Evolutionary conservation across 2,888 invertebrate species (phyloP), one percentile per base, ranked within the genome.

Genomic region (Pilophorus perplexus): DNA sequence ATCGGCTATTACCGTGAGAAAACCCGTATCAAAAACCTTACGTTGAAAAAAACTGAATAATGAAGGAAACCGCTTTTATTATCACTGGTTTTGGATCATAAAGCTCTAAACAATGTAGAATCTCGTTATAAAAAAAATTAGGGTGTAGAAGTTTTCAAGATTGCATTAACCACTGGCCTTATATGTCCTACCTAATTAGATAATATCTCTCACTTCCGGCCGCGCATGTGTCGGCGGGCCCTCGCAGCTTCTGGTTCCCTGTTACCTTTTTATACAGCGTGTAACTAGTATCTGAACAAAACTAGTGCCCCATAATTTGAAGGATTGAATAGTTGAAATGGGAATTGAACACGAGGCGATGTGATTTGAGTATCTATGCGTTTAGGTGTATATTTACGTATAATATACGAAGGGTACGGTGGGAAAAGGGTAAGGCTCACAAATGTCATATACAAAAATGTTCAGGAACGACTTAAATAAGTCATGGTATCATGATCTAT

Each of bases 101-200:
- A 50, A 50, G 27, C 50, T 25, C 27, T 1, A 27, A 50, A 50
- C 50, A 50, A 50, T 50, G 50, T 50, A 14, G 27, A 14, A 25
- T 50, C 50, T 50, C 50, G 50, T 50, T 50, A 50, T 50, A 50
- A 50, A 50, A 33, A 33, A 50, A 50, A 50, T 50, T 50, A 50
- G 27, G 27, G 50, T 27, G n/a, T 8, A 50, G 50, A 50, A 12
- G 25, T 50, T 50, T 50, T 50, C 50, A 12, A 50, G 50, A 50
- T 50, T 27, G 50, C 27, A 50, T 50, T 50, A 50, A 50, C 50
- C n/a, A 50, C 50, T 27, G 14, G 50, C 50, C 27, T 25, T 50
- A 50, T 25, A 27, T 25, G 50, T 50, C 50, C 50, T 50, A 50
- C 50, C 50, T 50, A 50, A 50, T 50, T 2, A 50, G 50, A 50